Evolutionary conservation across 1,140 invertebrate genomes (phyloP).

Genomic region (Augochlora pura): DNA sequence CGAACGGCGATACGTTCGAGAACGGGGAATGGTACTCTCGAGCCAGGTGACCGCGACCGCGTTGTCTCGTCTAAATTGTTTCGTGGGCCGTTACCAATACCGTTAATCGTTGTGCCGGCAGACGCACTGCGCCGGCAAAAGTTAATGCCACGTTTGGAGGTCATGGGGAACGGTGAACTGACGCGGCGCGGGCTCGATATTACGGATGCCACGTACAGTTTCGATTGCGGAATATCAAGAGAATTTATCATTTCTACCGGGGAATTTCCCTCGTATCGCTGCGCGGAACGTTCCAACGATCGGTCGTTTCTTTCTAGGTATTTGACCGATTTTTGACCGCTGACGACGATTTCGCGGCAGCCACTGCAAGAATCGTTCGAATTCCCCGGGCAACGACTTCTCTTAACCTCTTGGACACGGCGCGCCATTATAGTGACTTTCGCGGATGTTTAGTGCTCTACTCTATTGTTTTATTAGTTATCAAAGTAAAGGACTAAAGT

Average conservation of each 20-base stretch:
- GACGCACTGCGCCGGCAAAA: constrained; percentile 31
- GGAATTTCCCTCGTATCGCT: neutral
- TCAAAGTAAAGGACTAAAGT: too few species aligned
- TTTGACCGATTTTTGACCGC: too few species aligned
- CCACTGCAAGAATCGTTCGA: too few species aligned
- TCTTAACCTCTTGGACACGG: too few species aligned
- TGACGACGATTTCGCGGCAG: too few species aligned
- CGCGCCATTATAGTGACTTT: too few species aligned
- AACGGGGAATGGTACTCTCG: constrained; percentile 23
- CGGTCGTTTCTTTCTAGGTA: too few species aligned
- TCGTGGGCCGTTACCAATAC: constrained; percentile 64
- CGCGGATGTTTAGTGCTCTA: too few species aligned
- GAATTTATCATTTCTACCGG: neutral
- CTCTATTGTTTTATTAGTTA: too few species aligned
- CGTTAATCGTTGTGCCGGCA: constrained; percentile 60
- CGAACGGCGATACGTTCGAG: constrained; percentile 6
- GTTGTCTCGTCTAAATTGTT: constrained; percentile 57
- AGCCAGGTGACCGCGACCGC: constrained; percentile 31
- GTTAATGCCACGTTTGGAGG: constrained; percentile 26
- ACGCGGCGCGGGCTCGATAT: neutral
- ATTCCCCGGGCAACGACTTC: too few species aligned
- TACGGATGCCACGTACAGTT: neutral
- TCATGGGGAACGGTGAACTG: constrained; percentile 10
- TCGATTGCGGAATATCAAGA: neutral
- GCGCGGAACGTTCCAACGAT: neutral